Evolutionary conservation across 2,797 vertebrate genomes (phyloP).

Genomic region (Oreochromis grahami): DNA sequence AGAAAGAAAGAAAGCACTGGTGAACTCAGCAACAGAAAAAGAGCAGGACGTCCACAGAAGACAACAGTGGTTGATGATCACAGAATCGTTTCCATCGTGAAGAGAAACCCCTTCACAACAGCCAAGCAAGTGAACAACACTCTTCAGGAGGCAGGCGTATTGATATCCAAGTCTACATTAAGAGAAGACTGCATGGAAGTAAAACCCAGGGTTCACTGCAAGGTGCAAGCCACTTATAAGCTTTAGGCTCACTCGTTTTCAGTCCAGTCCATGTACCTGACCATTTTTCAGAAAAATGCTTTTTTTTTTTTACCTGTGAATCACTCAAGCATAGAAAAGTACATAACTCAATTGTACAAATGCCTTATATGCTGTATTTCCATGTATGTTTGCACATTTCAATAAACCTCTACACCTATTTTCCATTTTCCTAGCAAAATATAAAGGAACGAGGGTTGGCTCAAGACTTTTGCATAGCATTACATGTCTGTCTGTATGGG

Average conservation of each 20-base stretch:
- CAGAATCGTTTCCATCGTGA: background rate
- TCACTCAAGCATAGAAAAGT: background rate
- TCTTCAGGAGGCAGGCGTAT: background rate
- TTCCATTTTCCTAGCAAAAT: background rate
- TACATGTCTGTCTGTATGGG: background rate
- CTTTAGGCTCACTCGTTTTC: background rate
- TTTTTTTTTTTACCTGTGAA: background rate
- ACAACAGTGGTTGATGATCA: background rate
- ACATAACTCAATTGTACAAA: background rate
- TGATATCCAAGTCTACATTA: background rate
- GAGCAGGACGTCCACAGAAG: background rate
- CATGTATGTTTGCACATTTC: background rate
- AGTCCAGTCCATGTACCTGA: background rate
- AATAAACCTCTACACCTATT: background rate
- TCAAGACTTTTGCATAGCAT: background rate
- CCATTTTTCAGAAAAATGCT: background rate
- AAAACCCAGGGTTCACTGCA: background rate
- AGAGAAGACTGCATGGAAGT: background rate
- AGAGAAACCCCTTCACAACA: background rate
- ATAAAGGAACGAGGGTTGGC: background rate
- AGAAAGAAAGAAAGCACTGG: background rate
- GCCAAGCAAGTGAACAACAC: background rate
- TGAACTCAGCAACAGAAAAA: background rate
- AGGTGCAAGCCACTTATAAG: background rate
- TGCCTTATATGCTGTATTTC: background rate